Conservation (phyloP, 2,113 vertebrate species). For the Potamarius usumacintae region DNA sequence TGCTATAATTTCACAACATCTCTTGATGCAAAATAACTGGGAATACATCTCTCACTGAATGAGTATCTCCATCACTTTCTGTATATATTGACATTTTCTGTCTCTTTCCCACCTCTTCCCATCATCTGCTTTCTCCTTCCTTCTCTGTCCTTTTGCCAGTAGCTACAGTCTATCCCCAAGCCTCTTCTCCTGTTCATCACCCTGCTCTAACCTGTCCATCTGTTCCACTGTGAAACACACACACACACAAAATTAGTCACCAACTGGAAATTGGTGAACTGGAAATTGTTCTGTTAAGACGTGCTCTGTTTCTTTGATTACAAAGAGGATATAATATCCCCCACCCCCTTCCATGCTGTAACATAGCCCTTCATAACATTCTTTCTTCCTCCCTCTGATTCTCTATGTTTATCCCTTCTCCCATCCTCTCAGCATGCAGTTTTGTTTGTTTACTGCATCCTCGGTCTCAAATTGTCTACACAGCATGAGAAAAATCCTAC, state of each 20-base stretch:
- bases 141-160: not conserved
- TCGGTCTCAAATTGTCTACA: slow-evolving; percentile 25
- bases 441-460: slow-evolving; percentile 52
- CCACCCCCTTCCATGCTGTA: not conserved
- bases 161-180: slow-evolving; percentile 23
- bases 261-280: slow-evolving; percentile 30
- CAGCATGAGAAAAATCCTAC: slow-evolving; percentile 40
- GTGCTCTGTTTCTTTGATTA: slow-evolving; percentile 23
- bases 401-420: not conserved
- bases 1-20: not conserved
- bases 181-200: slow-evolving; percentile 23
- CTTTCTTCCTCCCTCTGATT: not conserved
- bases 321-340: slow-evolving; percentile 9
- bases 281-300: slow-evolving; percentile 37
- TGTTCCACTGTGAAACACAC: slow-evolving; percentile 40
- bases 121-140: not conserved
- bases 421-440: slow-evolving; percentile 34
- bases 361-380: not conserved
- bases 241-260: slow-evolving; percentile 34
- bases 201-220: slow-evolving; percentile 44
- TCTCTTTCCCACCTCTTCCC: not conserved
- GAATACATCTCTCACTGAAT: not conserved
- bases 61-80: not conserved
- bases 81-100: not conserved
- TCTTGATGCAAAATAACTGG: not conserved